A percentile compares a stretch with the other conserved stretches of the same genome.
These are phyloP conservation scores for Pipistrellus nathusii DNA, from an alignment of 2,797 vertebrate genomes.

Conservation along the genomic window DNA sequence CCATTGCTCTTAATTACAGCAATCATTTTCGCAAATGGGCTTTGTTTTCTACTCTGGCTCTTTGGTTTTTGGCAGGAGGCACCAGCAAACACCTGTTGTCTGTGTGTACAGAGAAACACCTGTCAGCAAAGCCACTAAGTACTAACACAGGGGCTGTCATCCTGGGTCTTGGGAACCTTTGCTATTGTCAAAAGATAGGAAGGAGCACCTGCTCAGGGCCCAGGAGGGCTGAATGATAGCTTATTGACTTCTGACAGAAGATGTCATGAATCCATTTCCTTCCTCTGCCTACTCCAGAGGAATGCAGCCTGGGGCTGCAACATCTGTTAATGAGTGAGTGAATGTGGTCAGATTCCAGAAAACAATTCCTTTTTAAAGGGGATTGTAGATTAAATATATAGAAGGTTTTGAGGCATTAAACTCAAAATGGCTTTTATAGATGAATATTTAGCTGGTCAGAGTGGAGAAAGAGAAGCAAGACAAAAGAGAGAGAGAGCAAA, in stretches of 20 bases:
- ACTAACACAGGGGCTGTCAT: conserved; percentile 72
- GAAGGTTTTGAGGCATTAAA: neutral
- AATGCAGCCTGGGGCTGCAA: conserved; percentile 60
- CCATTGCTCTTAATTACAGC: conserved; percentile 79
- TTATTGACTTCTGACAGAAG: conserved; percentile 78
- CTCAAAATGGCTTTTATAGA: neutral
- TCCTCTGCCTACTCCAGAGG: conserved; percentile 57
- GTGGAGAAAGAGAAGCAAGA: neutral
- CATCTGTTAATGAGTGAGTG: conserved; percentile 79
- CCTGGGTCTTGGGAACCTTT: conserved; percentile 75
- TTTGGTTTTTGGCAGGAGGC: conserved; percentile 81
- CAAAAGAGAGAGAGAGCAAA: neutral
- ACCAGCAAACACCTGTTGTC: conserved; percentile 89
- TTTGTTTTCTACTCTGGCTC: conserved; percentile 75
- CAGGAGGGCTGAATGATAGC: conserved; percentile 72
- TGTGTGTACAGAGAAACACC: conserved; percentile 85
- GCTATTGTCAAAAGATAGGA: conserved; percentile 70
- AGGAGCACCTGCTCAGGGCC: conserved; percentile 79
- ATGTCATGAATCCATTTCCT: conserved; percentile 66
- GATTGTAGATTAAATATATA: conserved; percentile 27
- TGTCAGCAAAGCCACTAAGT: conserved; percentile 83
- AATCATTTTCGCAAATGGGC: conserved; percentile 75
- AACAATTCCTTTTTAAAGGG: conserved; percentile 36
- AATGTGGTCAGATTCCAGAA: conserved; percentile 54
- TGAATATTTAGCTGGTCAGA: neutral